Evolutionary conservation across 2,113 vertebrate species (phyloP), one percentile per base, ranked within the genome.

Genomic region (Cololabis saira): DNA sequence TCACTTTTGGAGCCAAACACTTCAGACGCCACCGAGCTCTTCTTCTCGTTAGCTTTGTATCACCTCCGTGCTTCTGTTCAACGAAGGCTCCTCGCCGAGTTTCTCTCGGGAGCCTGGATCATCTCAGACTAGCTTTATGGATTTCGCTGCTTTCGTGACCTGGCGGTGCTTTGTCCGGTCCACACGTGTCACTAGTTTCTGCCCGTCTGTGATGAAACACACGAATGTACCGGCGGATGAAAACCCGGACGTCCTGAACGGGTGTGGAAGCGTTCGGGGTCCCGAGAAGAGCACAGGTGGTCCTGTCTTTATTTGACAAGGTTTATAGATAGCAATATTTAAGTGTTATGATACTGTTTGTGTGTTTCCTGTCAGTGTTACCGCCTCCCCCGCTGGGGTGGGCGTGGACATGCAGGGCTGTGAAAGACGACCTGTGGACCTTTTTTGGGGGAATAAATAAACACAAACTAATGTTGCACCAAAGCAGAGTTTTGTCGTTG

Each of bases 251-350:
- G 71, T 78, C 70, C 79, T 30, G 57, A 57, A 74, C 60, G 52
- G 61, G 66, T 51, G 13, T 18, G 44, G 61, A 47, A 27, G 62
- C 74, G 70, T 58, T 76, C 73, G 74, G 65, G 14, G 37, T 67
- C 50, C 40, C 57, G 48, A 76, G 65, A 15, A 66, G 66, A 63
- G 68, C 53, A 78, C 71, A 67, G 37, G 33, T 71, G 74, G 48
- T 60, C 64, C 62, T 65, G 77, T 57, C 53, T 63, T 78, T 53
- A 48, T 56, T 66, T 76, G 53, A 79, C 73, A 72, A 56, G 67
- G 76, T 70, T 81, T 87, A 81, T 88, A 89, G 84, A 90, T 82
- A 87, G 91, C 88, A 91, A 90, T 90, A 92, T 90, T 81, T 80
- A 82, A 85, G 80, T 89, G 82, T 92, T 81, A 80, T 77, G 74